Evolutionary conservation across 2,888 invertebrate genomes (phyloP), one percentile per base, ranked within the genome.

Genomic region (Bembecia ichneumoniformis): DNA sequence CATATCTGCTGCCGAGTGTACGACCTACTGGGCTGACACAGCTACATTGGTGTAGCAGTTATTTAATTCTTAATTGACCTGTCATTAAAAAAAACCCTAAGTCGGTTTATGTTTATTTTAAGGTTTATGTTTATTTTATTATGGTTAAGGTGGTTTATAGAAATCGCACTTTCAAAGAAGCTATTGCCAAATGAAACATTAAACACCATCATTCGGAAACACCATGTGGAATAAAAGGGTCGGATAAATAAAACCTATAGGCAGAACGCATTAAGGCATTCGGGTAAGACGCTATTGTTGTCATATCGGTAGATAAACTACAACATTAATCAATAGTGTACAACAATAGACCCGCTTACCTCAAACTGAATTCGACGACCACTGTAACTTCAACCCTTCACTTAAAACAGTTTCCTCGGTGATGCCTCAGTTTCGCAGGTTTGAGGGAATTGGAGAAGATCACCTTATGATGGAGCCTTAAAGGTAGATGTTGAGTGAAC

Each of bases 291-390:
- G 66, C 70, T 73, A 86, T 86, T 83, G 84, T 86, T 82, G 81
- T 82, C 81, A 78, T 81, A 84, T 83, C 80, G 68, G 74, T 82
- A 82, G 82, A 84, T 84, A 83, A 82, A 82, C 82, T 80, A 79
- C 70, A 58, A 66, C 75, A 84, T 87, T 82, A 83, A 83, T 86
- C 84, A 84, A 84, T 80, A 66, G 64, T 58, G 55, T 64, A 66
- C 74, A 74, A 86, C 83, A 87, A 86, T 84, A 59, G 78, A 59
- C 61, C 71, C 77, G 78, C 77, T 74, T 69, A 78, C 79, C 77
- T 82, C 73, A 72, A 74, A 71, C 68, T 62, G 58, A 73, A 71
- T 58, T 59, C 58, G 58, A 51, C 54, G 49, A 57, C 80, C 74
- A 78, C 43, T 51, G n/a, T 64, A 60, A 15, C 15, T 11, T 64